These are phyloP conservation scores for Tautogolabrus adspersus DNA, from an alignment of 2,113 vertebrate species.

Conservation along the genomic window DNA sequence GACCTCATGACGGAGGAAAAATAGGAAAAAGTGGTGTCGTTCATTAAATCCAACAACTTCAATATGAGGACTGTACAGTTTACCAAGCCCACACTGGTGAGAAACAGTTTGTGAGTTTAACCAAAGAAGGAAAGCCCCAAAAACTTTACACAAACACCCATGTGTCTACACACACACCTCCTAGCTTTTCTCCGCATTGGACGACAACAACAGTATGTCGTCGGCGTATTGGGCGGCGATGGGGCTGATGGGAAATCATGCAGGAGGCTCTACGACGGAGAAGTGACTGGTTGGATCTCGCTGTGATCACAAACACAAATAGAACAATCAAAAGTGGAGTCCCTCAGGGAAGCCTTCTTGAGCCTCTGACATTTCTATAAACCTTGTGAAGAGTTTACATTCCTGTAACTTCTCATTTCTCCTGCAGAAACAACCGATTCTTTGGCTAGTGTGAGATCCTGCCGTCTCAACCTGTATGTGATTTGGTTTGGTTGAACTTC, in stretches of 20 bases:
- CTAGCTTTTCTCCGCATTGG: slow-evolving; percentile 58
- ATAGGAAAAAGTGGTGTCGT: no score
- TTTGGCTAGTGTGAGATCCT: no score
- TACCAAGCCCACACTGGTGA: no score
- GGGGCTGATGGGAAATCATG: slow-evolving; percentile 37
- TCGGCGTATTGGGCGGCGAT: slow-evolving; percentile 18
- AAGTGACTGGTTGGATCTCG: neutral
- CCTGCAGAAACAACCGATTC: no score
- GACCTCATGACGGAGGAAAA: no score
- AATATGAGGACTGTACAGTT: no score
- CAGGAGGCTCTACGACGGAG: slow-evolving; percentile 44
- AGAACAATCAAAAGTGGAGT: neutral
- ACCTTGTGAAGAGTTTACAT: neutral
- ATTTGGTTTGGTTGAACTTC: no score
- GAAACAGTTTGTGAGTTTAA: neutral
- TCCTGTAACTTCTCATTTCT: neutral
- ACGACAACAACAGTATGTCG: slow-evolving; percentile 60
- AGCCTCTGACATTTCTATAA: neutral
- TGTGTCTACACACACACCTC: slow-evolving; percentile 71
- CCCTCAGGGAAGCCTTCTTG: neutral
- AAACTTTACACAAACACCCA: neutral
- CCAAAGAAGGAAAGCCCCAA: neutral
- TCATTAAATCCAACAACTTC: no score
- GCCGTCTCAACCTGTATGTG: no score
- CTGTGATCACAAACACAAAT: slow-evolving; percentile 38